Conservation (phyloP, 2,888 invertebrate species). For the Sminthurinus aureus region DNA sequence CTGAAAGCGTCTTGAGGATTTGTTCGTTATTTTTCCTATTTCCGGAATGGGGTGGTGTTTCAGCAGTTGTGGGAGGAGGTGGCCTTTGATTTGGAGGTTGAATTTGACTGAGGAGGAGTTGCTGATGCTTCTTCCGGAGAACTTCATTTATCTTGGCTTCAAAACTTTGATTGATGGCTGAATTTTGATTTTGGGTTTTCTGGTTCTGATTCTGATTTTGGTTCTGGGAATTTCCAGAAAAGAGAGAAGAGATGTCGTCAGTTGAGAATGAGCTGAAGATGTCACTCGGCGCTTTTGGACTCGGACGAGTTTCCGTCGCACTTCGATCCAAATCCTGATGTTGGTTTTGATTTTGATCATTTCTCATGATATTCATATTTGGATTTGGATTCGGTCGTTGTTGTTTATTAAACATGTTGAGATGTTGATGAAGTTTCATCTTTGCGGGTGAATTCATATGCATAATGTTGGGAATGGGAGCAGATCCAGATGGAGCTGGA, state of each 20-base stretch:
- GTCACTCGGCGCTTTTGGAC: not conserved
- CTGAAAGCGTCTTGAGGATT: conserved; percentile 14
- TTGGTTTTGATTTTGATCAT: not conserved
- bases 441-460: not conserved
- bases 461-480: not conserved
- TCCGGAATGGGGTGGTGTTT: not conserved
- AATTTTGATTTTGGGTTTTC: not conserved
- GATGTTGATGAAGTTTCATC: not conserved
- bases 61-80: not conserved
- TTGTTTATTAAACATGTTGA: not conserved
- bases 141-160: conserved; percentile 34
- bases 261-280: conserved; percentile 26
- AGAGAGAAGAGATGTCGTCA: conserved; percentile 37
- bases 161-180: not conserved
- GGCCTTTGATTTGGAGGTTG: conserved; percentile 12
- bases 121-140: conserved; percentile 20
- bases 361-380: not conserved
- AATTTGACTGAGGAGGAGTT: conserved; percentile 28
- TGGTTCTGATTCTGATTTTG: not conserved
- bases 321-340: not conserved
- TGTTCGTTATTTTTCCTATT: conserved; percentile 19
- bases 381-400: not conserved
- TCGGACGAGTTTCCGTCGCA: not conserved
- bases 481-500: not conserved
- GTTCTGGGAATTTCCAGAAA: not conserved